Evolutionary conservation across 1,140 invertebrate species (phyloP).

Genomic region (Tetragnatha versicolor): DNA sequence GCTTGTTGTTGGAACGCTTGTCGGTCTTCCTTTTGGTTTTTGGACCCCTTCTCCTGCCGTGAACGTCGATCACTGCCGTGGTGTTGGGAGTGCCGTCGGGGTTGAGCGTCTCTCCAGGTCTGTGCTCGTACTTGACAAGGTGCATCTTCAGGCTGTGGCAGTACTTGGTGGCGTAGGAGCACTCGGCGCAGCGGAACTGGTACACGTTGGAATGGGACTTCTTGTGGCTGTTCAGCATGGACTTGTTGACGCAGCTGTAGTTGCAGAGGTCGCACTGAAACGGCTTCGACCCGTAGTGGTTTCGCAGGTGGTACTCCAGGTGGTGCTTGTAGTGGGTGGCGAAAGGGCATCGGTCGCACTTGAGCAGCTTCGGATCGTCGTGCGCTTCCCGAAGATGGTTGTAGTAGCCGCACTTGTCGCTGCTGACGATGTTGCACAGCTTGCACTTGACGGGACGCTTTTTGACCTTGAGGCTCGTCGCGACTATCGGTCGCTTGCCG

Average conservation of each 20-base stretch:
- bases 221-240: slow-evolving; percentile 98
- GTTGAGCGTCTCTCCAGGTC: slow-evolving; percentile 84
- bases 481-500: too few species aligned
- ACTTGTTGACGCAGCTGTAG: slow-evolving; percentile 97
- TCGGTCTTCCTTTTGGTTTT: slow-evolving; percentile 66
- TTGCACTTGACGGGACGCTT: slow-evolving; percentile 86
- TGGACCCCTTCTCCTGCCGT: slow-evolving; percentile 85
- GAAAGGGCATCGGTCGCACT: slow-evolving; percentile 92
- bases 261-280: slow-evolving; percentile 93
- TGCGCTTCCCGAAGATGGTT: slow-evolving; percentile 82
- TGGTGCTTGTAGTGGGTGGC: slow-evolving; percentile 99
- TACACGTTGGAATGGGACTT: slow-evolving; percentile 98
- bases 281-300: slow-evolving; percentile 95
- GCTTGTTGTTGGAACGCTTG: too few species aligned
- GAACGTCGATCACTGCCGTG: slow-evolving; percentile 85
- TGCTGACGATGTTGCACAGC: slow-evolving; percentile 83
- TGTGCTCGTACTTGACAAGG: slow-evolving; percentile 88
- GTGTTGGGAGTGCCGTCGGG: slow-evolving; percentile 83
- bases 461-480: too few species aligned
- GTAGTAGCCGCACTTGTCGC: slow-evolving; percentile 93
- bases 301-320: slow-evolving; percentile 94
- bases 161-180: slow-evolving; percentile 98
- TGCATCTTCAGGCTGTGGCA: slow-evolving; percentile 97
- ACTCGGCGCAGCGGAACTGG: slow-evolving; percentile 93
- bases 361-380: slow-evolving; percentile 88